Evolutionary conservation across 1,140 invertebrate genomes (phyloP).

Genomic region (Tetramorium alpestre): DNA sequence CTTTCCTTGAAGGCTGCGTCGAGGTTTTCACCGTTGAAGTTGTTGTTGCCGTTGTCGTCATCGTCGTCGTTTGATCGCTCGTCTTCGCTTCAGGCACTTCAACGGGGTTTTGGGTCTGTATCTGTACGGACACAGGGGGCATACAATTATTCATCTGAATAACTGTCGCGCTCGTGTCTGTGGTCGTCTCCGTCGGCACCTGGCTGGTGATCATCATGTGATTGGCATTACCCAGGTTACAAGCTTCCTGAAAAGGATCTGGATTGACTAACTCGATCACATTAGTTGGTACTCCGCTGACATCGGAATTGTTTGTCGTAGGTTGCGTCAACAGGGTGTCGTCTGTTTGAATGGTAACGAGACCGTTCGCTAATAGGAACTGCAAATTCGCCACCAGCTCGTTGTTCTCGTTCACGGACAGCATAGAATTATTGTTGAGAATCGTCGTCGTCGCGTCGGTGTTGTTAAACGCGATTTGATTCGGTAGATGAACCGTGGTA

Average conservation of each 20-base stretch:
- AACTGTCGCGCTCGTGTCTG: background rate
- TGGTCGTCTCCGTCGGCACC: background rate
- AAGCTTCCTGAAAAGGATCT: constrained; percentile 33
- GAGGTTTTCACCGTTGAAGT: constrained; percentile 2
- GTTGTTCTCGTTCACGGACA: constrained; percentile 78
- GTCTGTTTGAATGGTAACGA: constrained; percentile 80
- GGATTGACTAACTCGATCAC: constrained; percentile 55
- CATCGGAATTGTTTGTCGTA: constrained; percentile 1
- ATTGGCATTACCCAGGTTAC: constrained; percentile 7
- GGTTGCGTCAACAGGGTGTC: constrained; percentile 68
- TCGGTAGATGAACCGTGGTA: constrained; percentile 45
- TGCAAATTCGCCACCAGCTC: constrained; percentile 80
- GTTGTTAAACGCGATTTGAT: constrained; percentile 78
- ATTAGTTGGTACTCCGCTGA: constrained; percentile 39
- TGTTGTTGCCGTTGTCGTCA: background rate
- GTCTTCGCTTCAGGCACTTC: background rate
- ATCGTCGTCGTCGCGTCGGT: constrained; percentile 62
- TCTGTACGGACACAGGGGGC: constrained; percentile 40
- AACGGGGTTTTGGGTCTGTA: constrained; percentile 5
- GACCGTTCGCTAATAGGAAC: constrained; percentile 77
- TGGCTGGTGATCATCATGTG: constrained; percentile 57
- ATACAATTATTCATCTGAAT: constrained; percentile 66
- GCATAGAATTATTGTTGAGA: constrained; percentile 72
- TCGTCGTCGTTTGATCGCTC: background rate
- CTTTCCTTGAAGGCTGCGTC: constrained; percentile 68